phyloP scores from a whole-genome alignment of 2,888 invertebrate species.

The Dicyrtoma fusca region DNA sequence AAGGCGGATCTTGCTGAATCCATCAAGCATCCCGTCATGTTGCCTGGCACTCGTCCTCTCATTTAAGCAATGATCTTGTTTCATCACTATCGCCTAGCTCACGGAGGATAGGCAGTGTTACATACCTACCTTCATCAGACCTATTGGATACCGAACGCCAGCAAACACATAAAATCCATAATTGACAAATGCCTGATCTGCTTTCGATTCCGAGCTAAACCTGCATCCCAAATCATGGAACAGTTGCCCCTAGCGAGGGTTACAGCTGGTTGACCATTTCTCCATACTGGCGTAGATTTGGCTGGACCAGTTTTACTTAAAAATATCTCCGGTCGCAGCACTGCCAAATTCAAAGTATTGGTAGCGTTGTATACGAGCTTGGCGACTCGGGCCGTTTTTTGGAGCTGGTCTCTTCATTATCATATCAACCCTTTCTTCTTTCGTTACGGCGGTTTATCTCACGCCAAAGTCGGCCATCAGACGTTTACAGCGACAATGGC shows the following conservation, averaged over 20 bases:
- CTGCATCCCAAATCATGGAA: conserved; percentile 10
- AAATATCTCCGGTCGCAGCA: too few species aligned
- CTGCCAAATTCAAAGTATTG: too few species aligned
- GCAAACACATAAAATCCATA: background rate
- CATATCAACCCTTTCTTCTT: too few species aligned
- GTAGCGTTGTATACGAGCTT: too few species aligned
- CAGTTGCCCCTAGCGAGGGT: background rate
- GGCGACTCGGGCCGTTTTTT: too few species aligned
- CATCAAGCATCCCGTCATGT: background rate
- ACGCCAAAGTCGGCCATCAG: too few species aligned
- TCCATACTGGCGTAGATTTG: too few species aligned
- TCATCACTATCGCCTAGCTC: background rate
- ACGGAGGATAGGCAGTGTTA: background rate
- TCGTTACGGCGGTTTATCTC: too few species aligned
- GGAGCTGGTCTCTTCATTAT: too few species aligned
- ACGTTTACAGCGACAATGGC: background rate
- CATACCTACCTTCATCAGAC: background rate
- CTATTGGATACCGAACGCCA: background rate
- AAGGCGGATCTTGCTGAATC: background rate
- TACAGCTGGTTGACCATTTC: background rate
- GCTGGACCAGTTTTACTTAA: too few species aligned
- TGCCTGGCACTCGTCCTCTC: background rate
- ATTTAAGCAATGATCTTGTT: background rate
- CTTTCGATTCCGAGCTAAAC: background rate
- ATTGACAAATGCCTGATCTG: conserved; percentile 7